Conservation (phyloP, 2,888 invertebrate genomes). For the Caenorhabditis sinica region DNA sequence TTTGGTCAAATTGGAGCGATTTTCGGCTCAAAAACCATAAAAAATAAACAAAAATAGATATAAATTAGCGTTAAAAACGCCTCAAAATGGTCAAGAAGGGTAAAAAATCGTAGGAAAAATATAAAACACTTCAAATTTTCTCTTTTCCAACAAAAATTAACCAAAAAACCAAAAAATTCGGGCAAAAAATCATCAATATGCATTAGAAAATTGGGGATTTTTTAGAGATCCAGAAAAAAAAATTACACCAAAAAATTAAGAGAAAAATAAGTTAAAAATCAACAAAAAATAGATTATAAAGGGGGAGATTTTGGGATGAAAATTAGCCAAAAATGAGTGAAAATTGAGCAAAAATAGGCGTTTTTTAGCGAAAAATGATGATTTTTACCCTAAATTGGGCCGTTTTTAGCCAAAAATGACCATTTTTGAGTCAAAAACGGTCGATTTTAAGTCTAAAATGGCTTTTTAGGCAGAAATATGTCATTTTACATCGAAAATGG, state of each 20-base stretch:
- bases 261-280: neutral
- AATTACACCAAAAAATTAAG: neutral
- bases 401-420: too few species aligned
- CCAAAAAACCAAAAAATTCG: too few species aligned
- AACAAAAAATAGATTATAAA: neutral
- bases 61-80: neutral
- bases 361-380: too few species aligned
- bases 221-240: slow-evolving; percentile 3
- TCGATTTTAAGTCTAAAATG: too few species aligned
- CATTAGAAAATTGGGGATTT: too few species aligned
- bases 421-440: too few species aligned
- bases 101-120: slow-evolving; percentile 3
- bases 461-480: too few species aligned
- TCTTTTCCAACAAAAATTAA: neutral
- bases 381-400: too few species aligned
- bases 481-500: too few species aligned
- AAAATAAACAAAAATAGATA: neutral
- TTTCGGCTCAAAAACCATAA: neutral
- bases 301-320: neutral
- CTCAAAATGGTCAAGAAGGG: slow-evolving; percentile 1
- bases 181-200: neutral
- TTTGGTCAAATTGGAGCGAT: too few species aligned
- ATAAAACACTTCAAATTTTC: neutral
- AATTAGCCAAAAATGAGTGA: neutral
- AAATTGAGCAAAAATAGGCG: neutral